Evolutionary conservation across 2,888 invertebrate species (phyloP).

Genomic region (Deroplatys truncata): DNA sequence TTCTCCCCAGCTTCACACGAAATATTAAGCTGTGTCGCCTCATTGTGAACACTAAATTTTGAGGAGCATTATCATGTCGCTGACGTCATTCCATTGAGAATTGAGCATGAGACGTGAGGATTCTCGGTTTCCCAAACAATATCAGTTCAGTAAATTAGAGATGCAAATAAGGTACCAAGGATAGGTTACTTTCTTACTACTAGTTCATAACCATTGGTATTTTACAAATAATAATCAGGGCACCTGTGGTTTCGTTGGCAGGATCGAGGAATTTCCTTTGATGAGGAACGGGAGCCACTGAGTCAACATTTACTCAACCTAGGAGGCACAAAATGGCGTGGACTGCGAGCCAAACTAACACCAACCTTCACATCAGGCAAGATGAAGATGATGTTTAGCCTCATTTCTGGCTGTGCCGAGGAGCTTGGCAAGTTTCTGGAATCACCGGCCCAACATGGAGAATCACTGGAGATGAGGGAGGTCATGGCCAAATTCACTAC

Average conservation of each 20-base stretch:
- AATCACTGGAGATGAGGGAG: not conserved
- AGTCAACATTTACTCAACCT: not conserved
- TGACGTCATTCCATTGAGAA: no score
- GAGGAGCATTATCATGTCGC: no score
- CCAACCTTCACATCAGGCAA: slow-evolving; percentile 45
- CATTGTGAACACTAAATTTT: no score
- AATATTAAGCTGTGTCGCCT: no score
- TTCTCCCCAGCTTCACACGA: no score
- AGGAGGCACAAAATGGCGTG: slow-evolving; percentile 38
- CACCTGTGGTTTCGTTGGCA: not conserved
- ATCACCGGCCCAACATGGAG: not conserved
- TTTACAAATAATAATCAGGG: no score
- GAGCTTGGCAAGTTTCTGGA: slow-evolving; percentile 27
- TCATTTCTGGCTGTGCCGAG: slow-evolving; percentile 37
- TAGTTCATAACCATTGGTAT: no score
- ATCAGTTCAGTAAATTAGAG: no score
- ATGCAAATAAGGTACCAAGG: no score
- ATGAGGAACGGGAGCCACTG: slow-evolving; percentile 2
- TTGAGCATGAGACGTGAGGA: no score
- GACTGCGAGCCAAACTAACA: slow-evolving; percentile 41
- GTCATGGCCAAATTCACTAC: slow-evolving; percentile 3
- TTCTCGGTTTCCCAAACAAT: no score
- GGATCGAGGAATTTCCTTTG: not conserved
- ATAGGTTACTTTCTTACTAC: no score
- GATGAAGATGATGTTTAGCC: slow-evolving; percentile 41